A percentile compares a stretch with the other conserved stretches of the same genome.
phyloP scores from a whole-genome alignment of 1,140 invertebrate species.

The Cotesia glomerata region DNA sequence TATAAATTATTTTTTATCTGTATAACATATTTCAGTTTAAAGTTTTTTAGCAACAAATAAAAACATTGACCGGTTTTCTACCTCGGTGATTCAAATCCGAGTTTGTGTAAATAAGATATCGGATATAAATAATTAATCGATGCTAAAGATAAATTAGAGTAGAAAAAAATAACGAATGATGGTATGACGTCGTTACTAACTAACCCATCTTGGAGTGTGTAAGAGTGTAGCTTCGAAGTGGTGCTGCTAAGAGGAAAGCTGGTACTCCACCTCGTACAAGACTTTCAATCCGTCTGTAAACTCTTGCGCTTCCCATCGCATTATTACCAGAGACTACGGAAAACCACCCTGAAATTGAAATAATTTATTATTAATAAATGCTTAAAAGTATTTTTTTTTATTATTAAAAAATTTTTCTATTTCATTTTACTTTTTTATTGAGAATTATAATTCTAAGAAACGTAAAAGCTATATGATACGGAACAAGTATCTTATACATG shows the following conservation, averaged over 20 bases:
- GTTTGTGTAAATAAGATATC: neutral
- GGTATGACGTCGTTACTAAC: conserved; percentile 33
- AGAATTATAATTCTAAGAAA: too few relatives aligned
- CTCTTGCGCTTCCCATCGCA: conserved; percentile 52
- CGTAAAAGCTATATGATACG: too few relatives aligned
- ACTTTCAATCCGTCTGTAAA: conserved; percentile 59
- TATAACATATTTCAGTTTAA: neutral
- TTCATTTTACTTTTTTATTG: too few relatives aligned
- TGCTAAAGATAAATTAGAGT: conserved; percentile 9
- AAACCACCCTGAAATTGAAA: conserved; percentile 61
- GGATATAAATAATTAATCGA: neutral
- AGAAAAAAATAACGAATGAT: neutral
- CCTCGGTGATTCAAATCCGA: too few relatives aligned
- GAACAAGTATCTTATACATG: neutral
- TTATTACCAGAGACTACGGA: conserved; percentile 62
- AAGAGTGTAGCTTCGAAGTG: conserved; percentile 57
- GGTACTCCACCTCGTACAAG: conserved; percentile 59
- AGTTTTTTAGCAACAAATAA: neutral
- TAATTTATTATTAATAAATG: neutral
- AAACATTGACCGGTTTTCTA: neutral
- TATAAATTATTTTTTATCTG: neutral
- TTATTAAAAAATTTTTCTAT: too few relatives aligned
- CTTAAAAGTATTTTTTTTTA: too few relatives aligned
- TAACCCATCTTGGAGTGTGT: conserved; percentile 63
- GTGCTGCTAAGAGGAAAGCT: conserved; percentile 58